Evolutionary conservation across 2,888 invertebrate species (phyloP).

Genomic region (Thecocarcelia acutangulata): DNA sequence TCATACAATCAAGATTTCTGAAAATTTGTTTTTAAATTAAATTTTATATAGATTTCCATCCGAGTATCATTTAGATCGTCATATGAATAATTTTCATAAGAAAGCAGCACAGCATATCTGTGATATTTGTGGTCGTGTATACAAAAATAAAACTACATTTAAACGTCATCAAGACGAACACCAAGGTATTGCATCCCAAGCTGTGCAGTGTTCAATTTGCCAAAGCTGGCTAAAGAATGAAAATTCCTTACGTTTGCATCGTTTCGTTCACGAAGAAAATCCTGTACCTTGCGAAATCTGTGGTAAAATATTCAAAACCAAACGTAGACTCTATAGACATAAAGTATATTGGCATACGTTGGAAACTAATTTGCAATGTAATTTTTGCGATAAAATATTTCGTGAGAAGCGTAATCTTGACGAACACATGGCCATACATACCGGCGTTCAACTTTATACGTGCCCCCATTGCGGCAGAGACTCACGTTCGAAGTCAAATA

Average conservation of each 20-base stretch:
- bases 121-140: slow-evolving; percentile 77
- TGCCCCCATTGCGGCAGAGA: slow-evolving; percentile 78
- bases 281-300: slow-evolving; percentile 65
- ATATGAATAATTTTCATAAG: slow-evolving; percentile 76
- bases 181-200: slow-evolving; percentile 76
- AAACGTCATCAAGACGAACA: slow-evolving; percentile 76
- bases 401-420: slow-evolving; percentile 76
- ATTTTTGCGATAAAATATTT: slow-evolving; percentile 76
- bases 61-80: slow-evolving; percentile 74
- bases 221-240: slow-evolving; percentile 77
- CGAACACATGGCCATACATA: slow-evolving; percentile 78
- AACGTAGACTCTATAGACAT: slow-evolving; percentile 75
- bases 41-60: slow-evolving; percentile 74
- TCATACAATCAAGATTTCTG: slow-evolving; percentile 3
- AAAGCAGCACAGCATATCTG: slow-evolving; percentile 75
- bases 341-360: slow-evolving; percentile 75
- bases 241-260: slow-evolving; percentile 71
- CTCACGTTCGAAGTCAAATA: slow-evolving; percentile 77
- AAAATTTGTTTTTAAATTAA: slow-evolving; percentile 57
- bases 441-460: slow-evolving; percentile 76
- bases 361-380: slow-evolving; percentile 74
- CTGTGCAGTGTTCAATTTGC: slow-evolving; percentile 75
- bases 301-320: slow-evolving; percentile 70
- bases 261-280: slow-evolving; percentile 63
- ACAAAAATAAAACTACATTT: slow-evolving; percentile 77